Conservation (phyloP, 2,113 vertebrate species). For the Bombycilla garrulus region DNA sequence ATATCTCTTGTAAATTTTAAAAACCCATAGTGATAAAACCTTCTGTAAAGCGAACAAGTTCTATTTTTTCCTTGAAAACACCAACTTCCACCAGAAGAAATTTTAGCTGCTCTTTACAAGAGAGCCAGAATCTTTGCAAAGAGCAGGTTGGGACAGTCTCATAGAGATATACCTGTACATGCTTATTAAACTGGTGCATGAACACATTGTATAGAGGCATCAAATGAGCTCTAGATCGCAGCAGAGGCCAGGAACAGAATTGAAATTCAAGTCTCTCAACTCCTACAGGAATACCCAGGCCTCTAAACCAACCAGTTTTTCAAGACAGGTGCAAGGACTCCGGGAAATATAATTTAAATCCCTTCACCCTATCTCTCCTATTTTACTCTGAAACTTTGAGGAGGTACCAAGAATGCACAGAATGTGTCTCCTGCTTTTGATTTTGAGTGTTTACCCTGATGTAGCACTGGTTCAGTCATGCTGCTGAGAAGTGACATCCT, state of each 20-base stretch:
- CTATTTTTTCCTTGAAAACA: not conserved
- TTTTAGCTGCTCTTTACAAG: not conserved
- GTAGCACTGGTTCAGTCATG: not conserved
- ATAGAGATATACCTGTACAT: accelerated
- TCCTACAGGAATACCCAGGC: not conserved
- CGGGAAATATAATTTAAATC: not conserved
- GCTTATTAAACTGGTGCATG: accelerated
- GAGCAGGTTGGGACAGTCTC: not conserved
- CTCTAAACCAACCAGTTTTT: not conserved
- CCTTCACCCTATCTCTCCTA: not conserved
- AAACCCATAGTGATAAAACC: not conserved
- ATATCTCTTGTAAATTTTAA: not conserved
- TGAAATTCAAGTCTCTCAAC: not conserved
- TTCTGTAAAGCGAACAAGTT: not conserved
- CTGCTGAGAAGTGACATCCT: not conserved
- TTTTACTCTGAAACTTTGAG: not conserved
- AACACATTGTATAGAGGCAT: not conserved
- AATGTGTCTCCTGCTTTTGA: not conserved
- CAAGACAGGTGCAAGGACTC: not conserved
- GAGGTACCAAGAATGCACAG: not conserved
- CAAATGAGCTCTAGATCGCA: not conserved
- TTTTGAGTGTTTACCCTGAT: not conserved
- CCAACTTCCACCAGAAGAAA: not conserved
- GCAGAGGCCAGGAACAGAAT: not conserved
- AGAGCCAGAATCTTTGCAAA: not conserved